These are phyloP conservation scores for Pentamera pediparva DNA, from an alignment of 53 echinoderm and acorn worm genomes.

Conservation along the genomic window DNA sequence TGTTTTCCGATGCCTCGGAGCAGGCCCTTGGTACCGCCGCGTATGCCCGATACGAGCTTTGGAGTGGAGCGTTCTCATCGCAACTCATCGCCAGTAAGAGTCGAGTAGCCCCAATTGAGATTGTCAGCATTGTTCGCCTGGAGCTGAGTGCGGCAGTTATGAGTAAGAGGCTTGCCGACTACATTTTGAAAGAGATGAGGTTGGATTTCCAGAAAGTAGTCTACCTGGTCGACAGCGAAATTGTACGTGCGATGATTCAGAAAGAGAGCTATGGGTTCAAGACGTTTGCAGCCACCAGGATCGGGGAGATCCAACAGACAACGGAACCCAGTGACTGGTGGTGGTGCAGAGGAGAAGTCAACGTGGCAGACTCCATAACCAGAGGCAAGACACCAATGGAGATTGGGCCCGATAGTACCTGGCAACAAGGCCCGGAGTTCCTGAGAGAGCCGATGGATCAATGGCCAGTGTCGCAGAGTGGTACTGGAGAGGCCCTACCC, in stretches of 20 bases:
- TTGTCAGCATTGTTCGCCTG: constrained; percentile 34
- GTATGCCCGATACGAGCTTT: constrained; percentile 25
- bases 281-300: constrained; percentile 48
- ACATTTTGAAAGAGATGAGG: constrained; percentile 17
- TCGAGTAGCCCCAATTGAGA: constrained; percentile 24
- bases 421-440: constrained; percentile 41
- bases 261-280: constrained; percentile 44
- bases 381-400: constrained; percentile 23
- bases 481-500: constrained; percentile 2
- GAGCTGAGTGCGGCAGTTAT: constrained; percentile 49
- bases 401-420: constrained; percentile 12
- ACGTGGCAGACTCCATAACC: constrained; percentile 34
- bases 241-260: constrained; percentile 42
- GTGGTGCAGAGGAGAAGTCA: constrained; percentile 34
- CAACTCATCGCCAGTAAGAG: constrained; percentile 42
- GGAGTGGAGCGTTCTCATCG: constrained; percentile 14
- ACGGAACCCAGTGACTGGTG: constrained; percentile 38
- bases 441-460: constrained; percentile 27
- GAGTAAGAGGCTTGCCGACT: constrained; percentile 29
- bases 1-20: constrained; percentile 53
- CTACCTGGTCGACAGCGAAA: constrained; percentile 50
- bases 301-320: constrained; percentile 35
- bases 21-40: constrained; percentile 47
- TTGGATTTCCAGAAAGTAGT: constrained; percentile 9
- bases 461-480: constrained; percentile 37